Evolutionary conservation across 2,888 invertebrate genomes (phyloP), one percentile per base, ranked within the genome.

Genomic region (Parnassius orleans): DNA sequence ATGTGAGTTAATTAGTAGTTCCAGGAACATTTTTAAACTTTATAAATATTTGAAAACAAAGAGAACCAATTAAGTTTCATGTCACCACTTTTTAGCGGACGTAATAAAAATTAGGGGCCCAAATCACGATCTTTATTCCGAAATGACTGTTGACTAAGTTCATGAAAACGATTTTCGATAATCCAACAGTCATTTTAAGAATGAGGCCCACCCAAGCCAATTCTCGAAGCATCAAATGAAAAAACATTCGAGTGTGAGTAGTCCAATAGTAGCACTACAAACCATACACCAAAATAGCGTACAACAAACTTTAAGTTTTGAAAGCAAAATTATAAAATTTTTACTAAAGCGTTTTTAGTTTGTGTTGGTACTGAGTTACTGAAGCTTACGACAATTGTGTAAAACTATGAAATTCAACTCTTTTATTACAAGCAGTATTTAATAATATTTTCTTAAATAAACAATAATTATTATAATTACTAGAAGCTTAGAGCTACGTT

Each of bases 141-240:
- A 59, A 57, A 70, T 70, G 63, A 65, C 60, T 51, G 51, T 68
- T 73, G 72, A 75, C 75, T 73, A 71, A 69, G 73, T 71, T 71
- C 73, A 72, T 72, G 70, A 69, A 71, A 70, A 55, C 74, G 76
- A 76, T 81, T 78, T 75, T 70, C 74, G 71, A 81, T 83, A 84
- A 81, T 78, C 79, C 75, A 75, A 74, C 76, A 77, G 72, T 75
- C 76, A 68, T 67, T 71, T 67, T 57, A 64, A 63, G 64, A 62
- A 64, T 63, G 54, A 41, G 55, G 70, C 66, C 73, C 73, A 71
- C 74, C 74, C 74, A 68, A 63, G 65, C 62, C 58, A 66, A 58
- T 61, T 59, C 61, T 55, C 47, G 63, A 53, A 65, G 65, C 65
- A 65, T 66, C 67, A 66, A 69, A 68, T 68, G 61, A 67, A 68